Evolutionary conservation across 2,888 invertebrate species (phyloP).

Genomic region (Geotrupes spiniger): DNA sequence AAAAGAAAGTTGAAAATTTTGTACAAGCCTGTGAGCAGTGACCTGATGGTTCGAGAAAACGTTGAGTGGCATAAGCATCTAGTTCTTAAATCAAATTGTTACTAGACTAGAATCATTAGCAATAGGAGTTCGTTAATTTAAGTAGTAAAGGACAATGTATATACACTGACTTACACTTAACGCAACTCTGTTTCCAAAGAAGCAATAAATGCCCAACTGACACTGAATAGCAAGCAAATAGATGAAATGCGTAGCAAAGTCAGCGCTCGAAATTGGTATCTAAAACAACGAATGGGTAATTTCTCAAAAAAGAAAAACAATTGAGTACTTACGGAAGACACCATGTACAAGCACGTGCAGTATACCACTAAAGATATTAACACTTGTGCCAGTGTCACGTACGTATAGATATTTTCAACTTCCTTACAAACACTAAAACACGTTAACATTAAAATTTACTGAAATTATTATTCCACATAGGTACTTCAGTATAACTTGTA

Average conservation of each 20-base stretch:
- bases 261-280: conserved; percentile 15
- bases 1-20: too few relatives aligned
- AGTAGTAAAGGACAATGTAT: too few relatives aligned
- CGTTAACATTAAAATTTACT: neutral
- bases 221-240: conserved; percentile 24
- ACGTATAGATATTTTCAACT: conserved; percentile 28
- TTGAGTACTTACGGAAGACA: conserved; percentile 20
- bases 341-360: conserved; percentile 29
- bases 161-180: conserved; percentile 20
- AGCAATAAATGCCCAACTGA: conserved; percentile 24
- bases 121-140: neutral
- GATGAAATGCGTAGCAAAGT: conserved; percentile 18
- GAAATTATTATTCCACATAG: too few relatives aligned
- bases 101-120: too few relatives aligned
- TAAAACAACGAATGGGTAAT: conserved; percentile 9
- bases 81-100: too few relatives aligned
- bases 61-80: too few relatives aligned
- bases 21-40: too few relatives aligned
- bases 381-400: conserved; percentile 27
- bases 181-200: conserved; percentile 21
- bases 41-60: too few relatives aligned
- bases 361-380: conserved; percentile 27
- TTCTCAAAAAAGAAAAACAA: neutral
- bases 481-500: conserved; percentile 28
- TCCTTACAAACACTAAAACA: conserved; percentile 24